These are phyloP conservation scores for Loripinus fragilis DNA, from an alignment of 2,888 invertebrate species.

Conservation along the genomic window DNA sequence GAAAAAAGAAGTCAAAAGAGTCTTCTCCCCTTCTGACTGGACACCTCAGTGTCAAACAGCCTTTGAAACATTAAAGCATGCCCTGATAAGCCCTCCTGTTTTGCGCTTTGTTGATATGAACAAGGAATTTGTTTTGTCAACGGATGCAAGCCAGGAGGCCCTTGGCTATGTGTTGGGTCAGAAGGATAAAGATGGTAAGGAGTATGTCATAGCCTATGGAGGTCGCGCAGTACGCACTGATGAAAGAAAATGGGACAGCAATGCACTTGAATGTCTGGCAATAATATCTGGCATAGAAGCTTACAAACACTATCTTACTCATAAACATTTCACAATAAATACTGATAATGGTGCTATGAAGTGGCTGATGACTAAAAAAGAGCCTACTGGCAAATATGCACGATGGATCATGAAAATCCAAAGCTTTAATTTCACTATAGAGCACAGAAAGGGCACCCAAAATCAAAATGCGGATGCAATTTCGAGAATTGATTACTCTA, in stretches of 20 bases:
- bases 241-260: constrained; percentile 20
- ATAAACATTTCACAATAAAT: constrained; percentile 15
- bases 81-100: constrained; percentile 26
- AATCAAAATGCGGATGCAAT: constrained; percentile 45
- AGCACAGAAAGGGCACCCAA: constrained; percentile 26
- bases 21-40: constrained; percentile 19
- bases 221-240: constrained; percentile 17
- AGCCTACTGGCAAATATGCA: constrained; percentile 30
- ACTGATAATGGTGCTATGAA: constrained; percentile 28
- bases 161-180: constrained; percentile 43
- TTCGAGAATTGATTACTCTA: constrained; percentile 31
- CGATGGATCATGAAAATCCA: constrained; percentile 42
- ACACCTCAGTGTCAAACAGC: constrained; percentile 26
- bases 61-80: constrained; percentile 26
- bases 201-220: constrained; percentile 12
- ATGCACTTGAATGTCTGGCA: constrained; percentile 40
- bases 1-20: constrained; percentile 30
- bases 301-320: constrained; percentile 20
- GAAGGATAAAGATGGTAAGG: constrained; percentile 6
- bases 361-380: constrained; percentile 25
- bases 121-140: constrained; percentile 29
- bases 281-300: constrained; percentile 19
- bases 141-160: constrained; percentile 34
- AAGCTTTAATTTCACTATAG: constrained; percentile 40
- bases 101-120: constrained; percentile 35